phyloP scores from a whole-genome alignment of 1,140 invertebrate genomes.

The Nymphalis io region DNA sequence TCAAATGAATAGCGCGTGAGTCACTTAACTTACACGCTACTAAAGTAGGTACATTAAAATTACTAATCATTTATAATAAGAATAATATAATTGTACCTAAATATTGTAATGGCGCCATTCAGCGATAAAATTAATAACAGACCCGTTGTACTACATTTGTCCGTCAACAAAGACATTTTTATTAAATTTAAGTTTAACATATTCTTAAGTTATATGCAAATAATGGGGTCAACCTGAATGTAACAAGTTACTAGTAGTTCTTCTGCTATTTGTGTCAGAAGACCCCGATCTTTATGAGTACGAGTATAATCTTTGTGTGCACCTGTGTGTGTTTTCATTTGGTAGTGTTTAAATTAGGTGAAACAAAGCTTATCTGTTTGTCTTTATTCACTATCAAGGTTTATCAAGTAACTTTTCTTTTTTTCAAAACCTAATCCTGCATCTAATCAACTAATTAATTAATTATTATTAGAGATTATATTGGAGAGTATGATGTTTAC shows the following conservation, averaged over 20 bases:
- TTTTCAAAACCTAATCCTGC: no score
- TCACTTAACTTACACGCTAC: slow-evolving; percentile 7
- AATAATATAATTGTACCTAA: not conserved
- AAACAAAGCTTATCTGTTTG: slow-evolving; percentile 1
- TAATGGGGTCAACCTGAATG: no score
- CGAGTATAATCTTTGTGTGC: no score
- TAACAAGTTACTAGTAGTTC: no score
- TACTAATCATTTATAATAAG: not conserved
- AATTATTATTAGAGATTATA: no score
- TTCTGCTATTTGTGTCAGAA: no score
- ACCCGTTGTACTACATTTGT: not conserved
- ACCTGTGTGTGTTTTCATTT: not conserved
- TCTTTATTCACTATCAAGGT: no score
- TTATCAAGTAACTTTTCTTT: no score
- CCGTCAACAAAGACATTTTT: not conserved
- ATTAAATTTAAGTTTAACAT: no score
- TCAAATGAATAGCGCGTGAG: slow-evolving; percentile 17
- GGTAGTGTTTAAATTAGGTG: not conserved
- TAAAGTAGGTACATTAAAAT: slow-evolving; percentile 1
- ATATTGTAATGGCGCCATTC: not conserved
- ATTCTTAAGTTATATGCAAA: no score
- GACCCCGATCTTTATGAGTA: slow-evolving; percentile 2
- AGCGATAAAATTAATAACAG: not conserved
- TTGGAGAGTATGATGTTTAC: no score
- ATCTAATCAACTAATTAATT: no score